These are phyloP conservation scores for Vesta saturnalis DNA, from an alignment of 2,888 invertebrate genomes.

Conservation along the genomic window DNA sequence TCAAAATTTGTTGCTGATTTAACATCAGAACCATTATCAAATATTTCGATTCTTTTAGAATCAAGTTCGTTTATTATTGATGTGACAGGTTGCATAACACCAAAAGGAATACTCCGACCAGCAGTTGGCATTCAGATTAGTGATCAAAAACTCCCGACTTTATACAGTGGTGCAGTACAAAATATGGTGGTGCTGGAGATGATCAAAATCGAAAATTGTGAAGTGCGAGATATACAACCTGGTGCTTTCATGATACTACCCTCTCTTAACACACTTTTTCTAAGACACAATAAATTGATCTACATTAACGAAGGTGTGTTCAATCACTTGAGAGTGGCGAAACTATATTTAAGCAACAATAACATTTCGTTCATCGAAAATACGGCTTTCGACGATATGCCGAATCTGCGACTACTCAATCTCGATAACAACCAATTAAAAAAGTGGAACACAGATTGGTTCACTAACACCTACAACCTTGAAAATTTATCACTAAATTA, in stretches of 20 bases:
- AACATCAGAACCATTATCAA: conserved; percentile 17
- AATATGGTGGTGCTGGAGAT: conserved; percentile 36
- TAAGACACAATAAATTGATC: conserved; percentile 21
- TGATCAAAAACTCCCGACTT: conserved; percentile 21
- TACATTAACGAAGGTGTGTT: conserved; percentile 25
- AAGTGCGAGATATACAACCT: conserved; percentile 31
- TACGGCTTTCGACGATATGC: conserved; percentile 49
- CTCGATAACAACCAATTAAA: conserved; percentile 54
- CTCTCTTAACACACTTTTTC: conserved; percentile 15
- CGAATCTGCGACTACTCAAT: conserved; percentile 50
- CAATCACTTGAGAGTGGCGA: conserved; percentile 21
- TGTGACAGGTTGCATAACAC: conserved; percentile 32
- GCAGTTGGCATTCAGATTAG: conserved; percentile 37
- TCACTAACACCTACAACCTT: conserved; percentile 52
- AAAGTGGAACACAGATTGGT: conserved; percentile 56
- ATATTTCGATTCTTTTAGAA: conserved; percentile 24
- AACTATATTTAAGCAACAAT: conserved; percentile 44
- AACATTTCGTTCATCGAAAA: conserved; percentile 42
- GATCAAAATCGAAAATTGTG: conserved; percentile 32
- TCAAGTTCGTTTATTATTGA: conserved; percentile 26
- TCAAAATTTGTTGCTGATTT: conserved; percentile 28
- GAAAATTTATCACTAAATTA: conserved; percentile 51
- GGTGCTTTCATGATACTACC: conserved; percentile 38
- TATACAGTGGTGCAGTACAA: conserved; percentile 40
- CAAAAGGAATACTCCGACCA: conserved; percentile 19